A percentile compares a stretch with the other conserved stretches of the same genome.
These are phyloP conservation scores for Cordilura impudica DNA, from an alignment of 2,888 invertebrate genomes.

Conservation along the genomic window DNA sequence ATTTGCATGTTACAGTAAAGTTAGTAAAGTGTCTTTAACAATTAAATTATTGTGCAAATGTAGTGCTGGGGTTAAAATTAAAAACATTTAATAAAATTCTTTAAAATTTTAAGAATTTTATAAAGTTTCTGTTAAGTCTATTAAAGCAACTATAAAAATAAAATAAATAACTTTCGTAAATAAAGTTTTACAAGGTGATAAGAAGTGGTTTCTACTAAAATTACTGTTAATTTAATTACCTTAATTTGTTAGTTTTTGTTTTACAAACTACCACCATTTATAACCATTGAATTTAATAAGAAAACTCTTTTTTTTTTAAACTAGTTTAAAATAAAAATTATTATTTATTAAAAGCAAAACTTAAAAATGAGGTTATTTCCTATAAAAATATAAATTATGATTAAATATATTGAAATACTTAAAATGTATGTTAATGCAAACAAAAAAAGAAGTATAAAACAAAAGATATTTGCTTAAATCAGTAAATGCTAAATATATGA, in stretches of 20 bases:
- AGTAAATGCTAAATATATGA: constrained; percentile 47
- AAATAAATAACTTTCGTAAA: too few relatives aligned
- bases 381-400: constrained; percentile 14
- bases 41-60: constrained; percentile 46
- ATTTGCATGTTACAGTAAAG: constrained; percentile 58
- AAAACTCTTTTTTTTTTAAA: neutral
- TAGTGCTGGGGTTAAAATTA: constrained; percentile 12
- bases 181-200: too few relatives aligned
- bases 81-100: constrained; percentile 58
- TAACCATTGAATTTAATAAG: constrained; percentile 17
- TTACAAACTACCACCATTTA: constrained; percentile 50
- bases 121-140: constrained; percentile 58
- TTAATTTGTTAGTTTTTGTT: neutral
- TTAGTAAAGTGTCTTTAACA: constrained; percentile 55
- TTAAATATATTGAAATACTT: constrained; percentile 3
- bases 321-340: neutral
- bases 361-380: constrained; percentile 18
- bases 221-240: neutral
- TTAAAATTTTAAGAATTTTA: constrained; percentile 61
- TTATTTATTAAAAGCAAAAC: neutral
- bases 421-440: constrained; percentile 17
- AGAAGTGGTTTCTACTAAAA: neutral
- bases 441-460: constrained; percentile 36
- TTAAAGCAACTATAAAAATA: too few relatives aligned
- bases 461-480: constrained; percentile 46